These are phyloP conservation scores for Leucoma salicis DNA, from an alignment of 2,888 invertebrate species.

Conservation along the genomic window DNA sequence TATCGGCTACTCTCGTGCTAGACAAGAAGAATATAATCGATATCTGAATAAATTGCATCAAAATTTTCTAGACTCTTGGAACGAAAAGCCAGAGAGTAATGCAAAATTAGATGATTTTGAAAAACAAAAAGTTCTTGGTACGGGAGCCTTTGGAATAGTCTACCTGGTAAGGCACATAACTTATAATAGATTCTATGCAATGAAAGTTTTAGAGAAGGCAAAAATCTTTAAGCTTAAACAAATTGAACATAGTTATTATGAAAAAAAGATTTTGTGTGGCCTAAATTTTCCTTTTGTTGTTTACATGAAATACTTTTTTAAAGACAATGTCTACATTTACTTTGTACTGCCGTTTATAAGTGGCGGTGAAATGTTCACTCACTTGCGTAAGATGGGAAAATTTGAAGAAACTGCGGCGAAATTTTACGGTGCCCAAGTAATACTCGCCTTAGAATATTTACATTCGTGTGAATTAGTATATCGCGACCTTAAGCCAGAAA, in stretches of 20 bases:
- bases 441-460: conserved; percentile 94
- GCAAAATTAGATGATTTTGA: conserved; percentile 85
- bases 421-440: conserved; percentile 95
- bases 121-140: conserved; percentile 88
- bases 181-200: conserved; percentile 86
- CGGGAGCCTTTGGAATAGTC: conserved; percentile 95
- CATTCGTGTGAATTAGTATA: conserved; percentile 94
- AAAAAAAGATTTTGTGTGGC: conserved; percentile 93
- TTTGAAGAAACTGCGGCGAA: conserved; percentile 90
- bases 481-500: conserved; percentile 96
- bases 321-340: conserved; percentile 92
- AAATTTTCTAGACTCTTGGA: conserved; percentile 70
- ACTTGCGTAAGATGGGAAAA: conserved; percentile 84
- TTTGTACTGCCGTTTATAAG: conserved; percentile 90
- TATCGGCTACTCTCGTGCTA: conserved; percentile 49
- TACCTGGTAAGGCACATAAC: conserved; percentile 84
- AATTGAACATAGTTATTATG: conserved; percentile 93
- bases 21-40: conserved; percentile 60
- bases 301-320: conserved; percentile 91
- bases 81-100: conserved; percentile 46
- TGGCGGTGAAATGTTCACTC: conserved; percentile 94
- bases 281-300: conserved; percentile 95
- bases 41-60: conserved; percentile 60
- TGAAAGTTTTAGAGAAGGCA: conserved; percentile 94
- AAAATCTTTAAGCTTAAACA: conserved; percentile 94